Base-by-base conservation (phyloP, 1,140 invertebrate genomes). In the Carcinoscorpius rotundicauda region DNA sequence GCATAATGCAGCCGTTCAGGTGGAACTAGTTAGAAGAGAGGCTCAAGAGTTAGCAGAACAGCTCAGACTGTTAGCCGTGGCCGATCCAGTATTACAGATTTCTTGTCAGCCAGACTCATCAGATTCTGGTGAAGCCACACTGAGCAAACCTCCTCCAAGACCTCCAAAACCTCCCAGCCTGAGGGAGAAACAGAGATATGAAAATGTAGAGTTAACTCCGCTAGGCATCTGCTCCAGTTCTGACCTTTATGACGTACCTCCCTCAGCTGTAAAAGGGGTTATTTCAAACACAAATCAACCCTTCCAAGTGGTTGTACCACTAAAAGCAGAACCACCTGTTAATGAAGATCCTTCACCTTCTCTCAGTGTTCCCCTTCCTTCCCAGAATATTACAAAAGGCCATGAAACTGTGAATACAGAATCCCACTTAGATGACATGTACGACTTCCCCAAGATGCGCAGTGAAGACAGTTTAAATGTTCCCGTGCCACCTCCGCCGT, bases 361-460 rank as follows among this genome's bases (percentile, higher is more conserved):
- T 6, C 48, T 51, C 5, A 66, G 63, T 59, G 61, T 66, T 0
- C 67, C 63, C 8, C 10, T 58, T 10, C 48, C 53, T 48, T 61
- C 50, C 52, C 48, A 61, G 4, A 11, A 48, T 53, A 56, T 49
- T 4, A 10, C 52, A 62, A 64, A 68, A 63, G 56, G 67, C 29
- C 29, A 29, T 29, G 29, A 29, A 29, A 29, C 29, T 29, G 29
- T 29, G 29, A 29, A 29, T 29, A 29, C 29, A 29, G 29, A 29
- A 70, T 58, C 6, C 52, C 64, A 49, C 52, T 63, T 72, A 58
- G 86, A 88, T 75, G 86, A 87, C 57, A 84, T 82, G 68, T 87
- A 87, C 70, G 86, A 88, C 73, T 84, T 87, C 76, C 85, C 86
- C 50, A 79, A 85, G 66, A 84, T 84, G 60, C 84, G 87, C n/a